These are phyloP conservation scores for Parauchenoglanis ngamensis DNA, from an alignment of 2,797 vertebrate species.

Conservation along the genomic window DNA sequence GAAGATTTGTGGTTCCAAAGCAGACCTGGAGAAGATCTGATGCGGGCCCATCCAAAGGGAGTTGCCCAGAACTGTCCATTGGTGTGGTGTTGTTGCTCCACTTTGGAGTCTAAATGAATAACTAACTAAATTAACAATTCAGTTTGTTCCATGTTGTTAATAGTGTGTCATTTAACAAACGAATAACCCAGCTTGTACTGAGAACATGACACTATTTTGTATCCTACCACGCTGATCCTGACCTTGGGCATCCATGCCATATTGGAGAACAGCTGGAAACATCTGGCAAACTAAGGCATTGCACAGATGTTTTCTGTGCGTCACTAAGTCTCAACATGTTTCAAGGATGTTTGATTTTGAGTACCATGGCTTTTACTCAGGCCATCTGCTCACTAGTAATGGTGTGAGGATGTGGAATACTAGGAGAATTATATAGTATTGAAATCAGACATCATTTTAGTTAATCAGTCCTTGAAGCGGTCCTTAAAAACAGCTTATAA, in stretches of 20 bases:
- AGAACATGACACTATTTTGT: constrained; percentile 14
- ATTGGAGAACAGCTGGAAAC: constrained; percentile 10
- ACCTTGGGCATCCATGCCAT: background rate
- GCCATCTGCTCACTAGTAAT: background rate
- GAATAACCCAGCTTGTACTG: constrained; percentile 60
- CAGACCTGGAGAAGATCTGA: no score
- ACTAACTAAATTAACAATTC: no score
- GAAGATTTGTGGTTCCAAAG: no score
- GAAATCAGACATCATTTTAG: background rate
- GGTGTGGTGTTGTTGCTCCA: no score
- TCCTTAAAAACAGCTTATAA: background rate
- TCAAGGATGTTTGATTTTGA: background rate
- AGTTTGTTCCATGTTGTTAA: background rate
- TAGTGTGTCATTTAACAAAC: constrained; percentile 49
- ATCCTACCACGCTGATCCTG: no score
- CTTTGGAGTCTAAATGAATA: no score
- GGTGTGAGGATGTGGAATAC: background rate
- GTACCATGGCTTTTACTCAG: background rate
- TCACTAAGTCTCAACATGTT: background rate
- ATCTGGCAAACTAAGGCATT: background rate
- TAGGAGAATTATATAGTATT: background rate
- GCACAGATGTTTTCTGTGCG: background rate
- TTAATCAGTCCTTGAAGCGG: background rate
- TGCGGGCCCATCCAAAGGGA: no score
- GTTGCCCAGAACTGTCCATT: no score